Evolutionary conservation across 2,113 vertebrate species (phyloP), one percentile per base, ranked within the genome.

Genomic region (Rhea pennata): DNA sequence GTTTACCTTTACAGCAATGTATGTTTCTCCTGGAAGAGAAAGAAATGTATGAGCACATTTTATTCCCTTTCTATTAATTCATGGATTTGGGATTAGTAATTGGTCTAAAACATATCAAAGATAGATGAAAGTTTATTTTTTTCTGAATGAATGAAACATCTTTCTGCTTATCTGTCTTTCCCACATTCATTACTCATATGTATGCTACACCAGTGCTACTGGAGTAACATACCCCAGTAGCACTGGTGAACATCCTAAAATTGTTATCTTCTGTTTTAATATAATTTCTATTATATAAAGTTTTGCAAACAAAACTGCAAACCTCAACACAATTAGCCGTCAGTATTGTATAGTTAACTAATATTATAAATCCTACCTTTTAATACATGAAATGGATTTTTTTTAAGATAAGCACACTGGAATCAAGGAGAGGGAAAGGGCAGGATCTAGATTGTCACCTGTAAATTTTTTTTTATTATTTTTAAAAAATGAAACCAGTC

Each of bases 251-350:
- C 36, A 36, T 36, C 36, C 36, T 36, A 36, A 36, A 36, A 36
- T 36, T 36, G 36, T 36, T 36, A 56, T 70, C 53, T 93, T 83
- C 92, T 42, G 14, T 93, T 94, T 88, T 92, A 95, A 96, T 93
- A 79, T 20, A 96, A 67, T n/a, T 95, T 40, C 21, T 87, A 82
- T 78, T 88, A 61, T 46, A 87, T 64, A 20, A 36, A 79, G 33
- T 65, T 84, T 94, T 91, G 21, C 65, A 97, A 96, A 78, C 23
- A 94, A 89, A 95, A 89, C 90, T 85, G 95, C 95, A 84, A 95
- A 95, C 91, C 31, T 71, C n/a, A 48, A 69, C 31, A 93, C 92
- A 91, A 96, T 39, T 67, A 96, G 31, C 94, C 92, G 56, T 74
- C 39, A 61, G 81, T 79, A 94, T 84, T 94, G 77, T 80, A 78